A percentile compares a stretch with the other conserved stretches of the same genome.
Evolutionary conservation across 2,888 invertebrate species (phyloP).

Genomic region (Xestia xanthographa): DNA sequence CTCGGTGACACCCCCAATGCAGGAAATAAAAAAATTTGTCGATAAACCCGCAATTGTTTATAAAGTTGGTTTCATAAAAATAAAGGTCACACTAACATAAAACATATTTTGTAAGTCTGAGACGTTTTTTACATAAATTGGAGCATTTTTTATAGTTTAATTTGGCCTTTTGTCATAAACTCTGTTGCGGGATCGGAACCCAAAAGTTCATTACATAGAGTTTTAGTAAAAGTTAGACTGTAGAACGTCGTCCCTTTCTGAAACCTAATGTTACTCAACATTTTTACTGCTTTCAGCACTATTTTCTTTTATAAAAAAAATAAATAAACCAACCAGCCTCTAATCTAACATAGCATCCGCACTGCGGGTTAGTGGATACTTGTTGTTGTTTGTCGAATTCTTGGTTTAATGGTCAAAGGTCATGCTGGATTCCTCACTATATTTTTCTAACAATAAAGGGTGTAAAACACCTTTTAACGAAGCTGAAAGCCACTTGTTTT

Average conservation of each 20-base stretch:
- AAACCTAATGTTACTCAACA: not conserved
- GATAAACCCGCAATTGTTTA: not conserved
- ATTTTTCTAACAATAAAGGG: too few relatives aligned
- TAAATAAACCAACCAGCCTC: not conserved
- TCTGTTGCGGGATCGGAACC: not conserved
- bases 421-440: not conserved
- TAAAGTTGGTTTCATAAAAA: conserved; percentile 23
- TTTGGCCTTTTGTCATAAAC: not conserved
- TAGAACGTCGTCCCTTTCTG: not conserved
- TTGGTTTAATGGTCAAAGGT: too few relatives aligned
- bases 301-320: too few relatives aligned
- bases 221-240: not conserved
- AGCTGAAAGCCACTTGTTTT: too few relatives aligned
- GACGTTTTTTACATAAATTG: not conserved
- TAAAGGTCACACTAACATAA: not conserved
- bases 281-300: not conserved
- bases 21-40: conserved; percentile 10
- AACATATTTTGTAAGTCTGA: too few relatives aligned
- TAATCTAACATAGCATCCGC: not conserved
- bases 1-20: not conserved
- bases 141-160: not conserved
- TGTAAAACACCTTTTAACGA: too few relatives aligned
- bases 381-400: not conserved
- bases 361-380: not conserved
- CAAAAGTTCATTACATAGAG: not conserved